Evolutionary conservation across 2,888 invertebrate species (phyloP).

Genomic region (Pelosia muscerda): DNA sequence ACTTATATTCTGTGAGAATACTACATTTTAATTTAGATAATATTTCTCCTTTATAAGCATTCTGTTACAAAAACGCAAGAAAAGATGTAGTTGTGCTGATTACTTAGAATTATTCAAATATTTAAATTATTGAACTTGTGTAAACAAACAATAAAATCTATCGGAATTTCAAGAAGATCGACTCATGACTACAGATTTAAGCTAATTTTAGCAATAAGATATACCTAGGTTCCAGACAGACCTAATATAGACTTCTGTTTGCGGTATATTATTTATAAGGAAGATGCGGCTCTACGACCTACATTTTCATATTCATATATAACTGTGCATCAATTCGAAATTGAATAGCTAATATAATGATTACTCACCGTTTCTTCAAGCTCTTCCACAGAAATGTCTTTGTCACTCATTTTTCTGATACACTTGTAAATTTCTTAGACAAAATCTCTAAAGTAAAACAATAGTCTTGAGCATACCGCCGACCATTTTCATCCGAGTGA

Average conservation of each 20-base stretch:
- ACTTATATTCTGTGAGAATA: not conserved
- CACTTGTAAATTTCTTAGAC: conserved; percentile 56
- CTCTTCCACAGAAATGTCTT: conserved; percentile 78
- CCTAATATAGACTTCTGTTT: conserved; percentile 24
- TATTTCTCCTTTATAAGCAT: not conserved
- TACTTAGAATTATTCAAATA: conserved; percentile 35
- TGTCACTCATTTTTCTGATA: conserved; percentile 71
- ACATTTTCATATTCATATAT: conserved; percentile 49
- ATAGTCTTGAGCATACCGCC: conserved; percentile 50
- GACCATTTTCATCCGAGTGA: conserved; percentile 60
- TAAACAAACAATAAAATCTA: conserved; percentile 32
- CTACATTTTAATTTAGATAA: too few species aligned
- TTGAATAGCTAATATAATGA: conserved; percentile 25
- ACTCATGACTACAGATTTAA: conserved; percentile 8
- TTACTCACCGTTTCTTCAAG: conserved; percentile 78
- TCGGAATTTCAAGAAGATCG: not conserved
- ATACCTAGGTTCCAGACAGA: conserved; percentile 17
- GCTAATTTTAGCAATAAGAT: not conserved
- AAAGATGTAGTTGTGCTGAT: conserved; percentile 4
- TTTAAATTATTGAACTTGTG: conserved; percentile 29
- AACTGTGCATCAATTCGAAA: conserved; percentile 38
- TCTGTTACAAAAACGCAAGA: not conserved
- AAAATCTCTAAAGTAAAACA: conserved; percentile 57
- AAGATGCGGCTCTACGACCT: conserved; percentile 73
- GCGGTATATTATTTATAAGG: conserved; percentile 54